These are phyloP conservation scores for Boleophthalmus pectinirostris DNA, from an alignment of 2,113 vertebrate genomes.

Conservation along the genomic window DNA sequence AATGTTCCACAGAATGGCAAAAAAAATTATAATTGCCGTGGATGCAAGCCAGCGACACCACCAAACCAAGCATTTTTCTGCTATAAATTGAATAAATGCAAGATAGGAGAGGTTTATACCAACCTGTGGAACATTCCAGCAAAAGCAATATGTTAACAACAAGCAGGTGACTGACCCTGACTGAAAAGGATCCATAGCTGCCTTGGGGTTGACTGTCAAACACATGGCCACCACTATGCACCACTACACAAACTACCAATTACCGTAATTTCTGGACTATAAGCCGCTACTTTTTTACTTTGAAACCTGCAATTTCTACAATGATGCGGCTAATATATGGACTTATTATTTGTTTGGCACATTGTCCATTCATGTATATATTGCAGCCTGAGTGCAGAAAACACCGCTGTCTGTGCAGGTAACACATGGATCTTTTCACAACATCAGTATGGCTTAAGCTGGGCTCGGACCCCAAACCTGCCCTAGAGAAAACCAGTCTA, in stretches of 20 bases:
- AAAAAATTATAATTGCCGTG: background rate
- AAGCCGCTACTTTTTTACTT: too few relatives aligned
- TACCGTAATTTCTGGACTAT: too few relatives aligned
- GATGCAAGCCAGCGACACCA: background rate
- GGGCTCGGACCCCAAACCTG: background rate
- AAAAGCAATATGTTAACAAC: background rate
- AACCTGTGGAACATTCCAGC: background rate
- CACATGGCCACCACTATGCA: too few relatives aligned
- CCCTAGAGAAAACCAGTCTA: background rate
- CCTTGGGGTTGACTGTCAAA: background rate
- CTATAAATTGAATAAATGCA: background rate
- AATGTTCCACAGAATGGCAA: background rate
- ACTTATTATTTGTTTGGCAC: too few relatives aligned
- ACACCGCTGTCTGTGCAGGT: too few relatives aligned
- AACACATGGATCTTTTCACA: too few relatives aligned
- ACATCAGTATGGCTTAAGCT: background rate
- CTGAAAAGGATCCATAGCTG: background rate
- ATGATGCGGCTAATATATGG: too few relatives aligned
- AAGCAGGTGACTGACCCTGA: too few relatives aligned
- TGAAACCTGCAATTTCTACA: too few relatives aligned
- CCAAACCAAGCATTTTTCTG: background rate
- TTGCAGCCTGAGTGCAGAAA: too few relatives aligned
- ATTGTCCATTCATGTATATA: too few relatives aligned
- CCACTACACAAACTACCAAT: background rate
- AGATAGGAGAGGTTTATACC: background rate